Evolutionary conservation across 2,113 vertebrate genomes (phyloP).

Genomic region (Lepisosteus osseus): DNA sequence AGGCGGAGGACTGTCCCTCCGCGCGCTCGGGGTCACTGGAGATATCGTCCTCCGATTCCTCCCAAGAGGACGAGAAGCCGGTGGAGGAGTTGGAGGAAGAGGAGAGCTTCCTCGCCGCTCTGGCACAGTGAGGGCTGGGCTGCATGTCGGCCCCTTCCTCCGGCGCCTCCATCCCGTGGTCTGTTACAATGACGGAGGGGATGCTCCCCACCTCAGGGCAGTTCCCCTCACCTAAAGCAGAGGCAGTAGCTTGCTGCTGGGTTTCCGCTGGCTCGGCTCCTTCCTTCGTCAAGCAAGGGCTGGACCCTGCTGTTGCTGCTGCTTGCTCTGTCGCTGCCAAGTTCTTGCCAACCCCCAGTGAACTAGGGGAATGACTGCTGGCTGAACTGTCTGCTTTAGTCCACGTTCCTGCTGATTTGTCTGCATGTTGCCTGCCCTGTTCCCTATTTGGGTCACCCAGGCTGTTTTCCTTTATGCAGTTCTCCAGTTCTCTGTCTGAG

Average conservation of each 20-base stretch:
- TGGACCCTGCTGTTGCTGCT: neutral
- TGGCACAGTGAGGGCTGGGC: slow-evolving; percentile 52
- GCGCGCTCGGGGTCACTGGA: slow-evolving; percentile 90
- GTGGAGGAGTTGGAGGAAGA: slow-evolving; percentile 94
- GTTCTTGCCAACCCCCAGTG: slow-evolving; percentile 12
- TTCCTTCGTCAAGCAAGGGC: slow-evolving; percentile 22
- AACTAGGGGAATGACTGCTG: slow-evolving; percentile 17
- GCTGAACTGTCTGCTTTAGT: slow-evolving; percentile 17
- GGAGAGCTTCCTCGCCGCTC: slow-evolving; percentile 81
- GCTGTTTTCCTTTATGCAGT: slow-evolving; percentile 15
- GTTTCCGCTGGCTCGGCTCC: slow-evolving; percentile 17
- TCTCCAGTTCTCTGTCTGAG: slow-evolving; percentile 27
- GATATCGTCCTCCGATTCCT: slow-evolving; percentile 94
- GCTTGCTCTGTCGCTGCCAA: slow-evolving; percentile 1
- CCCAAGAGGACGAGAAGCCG: slow-evolving; percentile 94
- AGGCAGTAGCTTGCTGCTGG: slow-evolving; percentile 8
- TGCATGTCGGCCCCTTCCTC: slow-evolving; percentile 56
- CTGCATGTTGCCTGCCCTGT: slow-evolving; percentile 33
- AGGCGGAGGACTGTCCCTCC: slow-evolving; percentile 71
- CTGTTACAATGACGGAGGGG: slow-evolving; percentile 87
- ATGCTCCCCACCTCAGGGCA: slow-evolving; percentile 51
- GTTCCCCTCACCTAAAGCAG: slow-evolving; percentile 6
- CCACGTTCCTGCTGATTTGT: slow-evolving; percentile 27
- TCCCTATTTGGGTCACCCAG: slow-evolving; percentile 27
- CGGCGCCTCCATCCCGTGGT: slow-evolving; percentile 70